Evolutionary conservation across 2,888 invertebrate species (phyloP).

Genomic region (Leptinotarsa juncta): DNA sequence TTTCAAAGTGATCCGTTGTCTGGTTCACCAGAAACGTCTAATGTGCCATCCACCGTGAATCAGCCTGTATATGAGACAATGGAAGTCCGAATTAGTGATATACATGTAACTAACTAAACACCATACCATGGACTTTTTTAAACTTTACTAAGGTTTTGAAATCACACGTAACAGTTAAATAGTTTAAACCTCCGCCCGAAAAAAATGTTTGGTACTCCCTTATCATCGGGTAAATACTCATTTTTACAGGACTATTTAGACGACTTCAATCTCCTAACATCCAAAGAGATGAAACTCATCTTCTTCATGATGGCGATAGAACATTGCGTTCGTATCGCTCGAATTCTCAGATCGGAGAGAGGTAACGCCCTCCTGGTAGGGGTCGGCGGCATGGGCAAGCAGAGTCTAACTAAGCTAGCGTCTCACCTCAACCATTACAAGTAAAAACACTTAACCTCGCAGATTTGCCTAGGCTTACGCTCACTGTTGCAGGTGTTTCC

Average conservation of each 20-base stretch:
- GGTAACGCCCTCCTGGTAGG: slow-evolving; percentile 91
- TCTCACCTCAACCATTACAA: slow-evolving; percentile 88
- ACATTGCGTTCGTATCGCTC: slow-evolving; percentile 86
- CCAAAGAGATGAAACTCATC: slow-evolving; percentile 86
- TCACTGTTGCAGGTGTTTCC: slow-evolving; percentile 75
- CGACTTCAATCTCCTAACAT: slow-evolving; percentile 82
- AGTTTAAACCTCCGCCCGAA: too few relatives aligned
- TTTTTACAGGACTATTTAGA: slow-evolving; percentile 79
- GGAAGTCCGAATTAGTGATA: too few relatives aligned
- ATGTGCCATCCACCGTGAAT: too few relatives aligned
- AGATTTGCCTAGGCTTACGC: neutral
- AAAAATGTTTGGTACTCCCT: too few relatives aligned
- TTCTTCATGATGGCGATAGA: slow-evolving; percentile 91
- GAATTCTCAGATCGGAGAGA: slow-evolving; percentile 86
- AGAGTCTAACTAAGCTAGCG: slow-evolving; percentile 86
- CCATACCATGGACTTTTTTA: too few relatives aligned
- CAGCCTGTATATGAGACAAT: too few relatives aligned
- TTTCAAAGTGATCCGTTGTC: too few relatives aligned
- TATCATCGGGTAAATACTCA: neutral
- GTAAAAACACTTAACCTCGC: slow-evolving; percentile 51
- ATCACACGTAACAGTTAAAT: too few relatives aligned
- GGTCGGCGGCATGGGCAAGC: slow-evolving; percentile 91
- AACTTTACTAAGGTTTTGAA: too few relatives aligned
- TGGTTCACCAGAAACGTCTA: too few relatives aligned
- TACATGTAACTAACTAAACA: too few relatives aligned